Evolutionary conservation across 1,140 invertebrate genomes (phyloP), one percentile per base, ranked within the genome.

Genomic region (Cheumatopsyche charites): DNA sequence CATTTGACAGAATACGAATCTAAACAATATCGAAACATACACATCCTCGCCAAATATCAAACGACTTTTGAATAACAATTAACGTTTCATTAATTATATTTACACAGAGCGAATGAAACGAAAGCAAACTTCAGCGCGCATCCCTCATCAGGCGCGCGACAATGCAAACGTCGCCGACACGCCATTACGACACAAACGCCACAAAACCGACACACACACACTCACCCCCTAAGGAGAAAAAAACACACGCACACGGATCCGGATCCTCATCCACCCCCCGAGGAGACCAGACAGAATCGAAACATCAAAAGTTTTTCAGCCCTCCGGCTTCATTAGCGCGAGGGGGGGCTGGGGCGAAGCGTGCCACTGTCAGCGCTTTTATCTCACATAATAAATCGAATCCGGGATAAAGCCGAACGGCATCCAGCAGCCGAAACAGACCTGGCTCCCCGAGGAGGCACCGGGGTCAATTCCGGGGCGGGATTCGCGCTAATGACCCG

Each of bases 301-400:
- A 58, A 58, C 55, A 19, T 58, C 55, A 58, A 58, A 58, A 58
- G 55, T 58, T 58, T 58, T 58, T 58, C 21, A 12, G 11, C 4
- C 21, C 55, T n/a, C 47, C 9, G 21, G 55, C 55, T 58, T 58
- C 55, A 58, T 58, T 58, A 58, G 25, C 23, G 21, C 15, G 19
- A 52, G 62, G 26, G 1, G 29, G 29, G 26, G n/a, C 23, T 5
- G 12, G 4, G 29, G 62, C 67, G 12, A 26, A 69, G 67, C 15
- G 47, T 69, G 67, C 26, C 26, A 19, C 52, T 69, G 67, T 69
- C 67, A 69, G 67, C 29, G 67, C 67, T 69, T 69, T 69, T 69
- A 69, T 69, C 67, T 69, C 67, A 69, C 67, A 58, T 69, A 69
- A 69, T 69, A 69, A 69, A 69, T 69, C 67, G 67, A 69, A 69